These are phyloP conservation scores for Cynopterus sphinx DNA, from an alignment of 2,797 vertebrate species.

Conservation along the genomic window DNA sequence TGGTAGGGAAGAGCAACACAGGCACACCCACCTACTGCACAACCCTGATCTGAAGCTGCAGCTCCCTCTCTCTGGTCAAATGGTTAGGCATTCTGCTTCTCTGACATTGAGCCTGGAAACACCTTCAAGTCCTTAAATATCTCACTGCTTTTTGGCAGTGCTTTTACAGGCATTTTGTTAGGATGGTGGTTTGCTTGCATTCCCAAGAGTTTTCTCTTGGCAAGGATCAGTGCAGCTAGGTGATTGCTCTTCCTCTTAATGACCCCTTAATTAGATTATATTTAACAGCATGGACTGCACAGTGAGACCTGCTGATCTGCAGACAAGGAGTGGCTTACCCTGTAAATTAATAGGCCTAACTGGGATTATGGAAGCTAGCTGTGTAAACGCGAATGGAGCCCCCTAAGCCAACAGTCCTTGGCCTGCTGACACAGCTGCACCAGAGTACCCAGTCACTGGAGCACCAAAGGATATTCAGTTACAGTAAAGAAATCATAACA, in stretches of 20 bases:
- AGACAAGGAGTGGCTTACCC: conserved; percentile 58
- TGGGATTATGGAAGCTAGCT: conserved; percentile 58
- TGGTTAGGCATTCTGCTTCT: not conserved
- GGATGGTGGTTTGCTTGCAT: conserved; percentile 38
- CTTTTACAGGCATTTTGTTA: conserved; percentile 26
- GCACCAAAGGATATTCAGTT: conserved; percentile 87
- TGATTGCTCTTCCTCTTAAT: conserved; percentile 27
- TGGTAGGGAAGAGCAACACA: not conserved
- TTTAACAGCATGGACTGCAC: not conserved
- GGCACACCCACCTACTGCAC: not conserved
- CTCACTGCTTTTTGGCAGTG: not conserved
- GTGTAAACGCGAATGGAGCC: conserved; percentile 13
- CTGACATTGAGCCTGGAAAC: not conserved
- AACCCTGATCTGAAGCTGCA: too few species aligned
- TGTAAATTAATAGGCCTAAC: conserved; percentile 62
- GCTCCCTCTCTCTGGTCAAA: not conserved
- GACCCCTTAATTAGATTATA: not conserved
- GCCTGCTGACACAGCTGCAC: conserved; percentile 93
- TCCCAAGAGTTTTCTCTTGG: not conserved
- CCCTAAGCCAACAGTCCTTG: conserved; percentile 73
- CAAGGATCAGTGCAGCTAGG: not conserved
- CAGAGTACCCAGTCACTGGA: conserved; percentile 78
- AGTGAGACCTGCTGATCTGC: accelerated
- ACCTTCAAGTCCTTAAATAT: not conserved
- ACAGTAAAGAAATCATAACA: conserved; percentile 94